Conservation (phyloP, 1,140 invertebrate species). For the Batillaria attramentaria region DNA sequence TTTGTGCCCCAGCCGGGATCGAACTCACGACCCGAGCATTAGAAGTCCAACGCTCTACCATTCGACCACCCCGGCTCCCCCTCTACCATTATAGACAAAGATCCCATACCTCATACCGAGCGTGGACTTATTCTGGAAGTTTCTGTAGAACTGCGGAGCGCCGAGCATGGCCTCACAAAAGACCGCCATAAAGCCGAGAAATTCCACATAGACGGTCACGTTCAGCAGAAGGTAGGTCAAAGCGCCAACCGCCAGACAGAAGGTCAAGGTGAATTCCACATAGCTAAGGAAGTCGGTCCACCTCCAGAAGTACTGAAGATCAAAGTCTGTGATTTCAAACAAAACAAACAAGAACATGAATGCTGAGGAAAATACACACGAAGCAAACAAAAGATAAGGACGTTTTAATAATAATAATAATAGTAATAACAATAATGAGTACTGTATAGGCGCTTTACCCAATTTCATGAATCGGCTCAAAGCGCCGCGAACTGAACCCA, state of each 20-base stretch:
- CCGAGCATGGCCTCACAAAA: constrained; percentile 98
- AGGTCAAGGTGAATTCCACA: constrained; percentile 90
- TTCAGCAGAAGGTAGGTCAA: constrained; percentile 91
- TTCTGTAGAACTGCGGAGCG: constrained; percentile 91
- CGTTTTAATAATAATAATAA: constrained; percentile 6
- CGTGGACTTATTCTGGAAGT: constrained; percentile 91
- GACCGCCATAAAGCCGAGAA: constrained; percentile 87
- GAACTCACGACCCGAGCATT: too few relatives aligned
- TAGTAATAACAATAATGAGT: too few relatives aligned
- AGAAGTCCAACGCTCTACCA: too few relatives aligned
- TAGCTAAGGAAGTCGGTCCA: constrained; percentile 99
- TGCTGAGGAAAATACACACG: background rate
- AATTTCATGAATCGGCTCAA: too few relatives aligned
- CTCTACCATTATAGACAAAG: background rate
- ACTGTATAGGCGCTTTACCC: too few relatives aligned
- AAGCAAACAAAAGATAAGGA: background rate
- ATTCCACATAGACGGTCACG: constrained; percentile 72
- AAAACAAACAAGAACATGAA: constrained; percentile 27
- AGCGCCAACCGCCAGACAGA: constrained; percentile 85
- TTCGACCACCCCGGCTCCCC: too few relatives aligned
- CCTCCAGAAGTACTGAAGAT: constrained; percentile 91
- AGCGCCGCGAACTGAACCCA: too few relatives aligned
- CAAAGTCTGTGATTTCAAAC: constrained; percentile 64
- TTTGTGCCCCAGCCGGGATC: too few relatives aligned
- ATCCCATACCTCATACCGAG: constrained; percentile 92